These are phyloP conservation scores for Phaethon lepturus DNA, from an alignment of 2,113 vertebrate species.

Conservation along the genomic window DNA sequence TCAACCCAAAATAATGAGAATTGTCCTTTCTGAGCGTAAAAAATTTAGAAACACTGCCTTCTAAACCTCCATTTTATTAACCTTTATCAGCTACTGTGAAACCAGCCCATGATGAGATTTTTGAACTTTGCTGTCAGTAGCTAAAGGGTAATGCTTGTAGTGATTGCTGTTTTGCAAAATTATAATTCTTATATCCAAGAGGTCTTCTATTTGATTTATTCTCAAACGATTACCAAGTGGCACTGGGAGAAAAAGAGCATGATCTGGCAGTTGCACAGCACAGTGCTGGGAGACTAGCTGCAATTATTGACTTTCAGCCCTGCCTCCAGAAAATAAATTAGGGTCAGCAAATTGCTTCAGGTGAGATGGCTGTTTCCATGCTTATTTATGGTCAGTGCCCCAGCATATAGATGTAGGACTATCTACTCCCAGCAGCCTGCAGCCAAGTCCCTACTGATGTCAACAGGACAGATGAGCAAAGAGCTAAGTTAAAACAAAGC, in stretches of 20 bases:
- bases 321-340: not conserved
- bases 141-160: slow-evolving; percentile 74
- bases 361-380: not conserved
- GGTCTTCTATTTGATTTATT: slow-evolving; percentile 55
- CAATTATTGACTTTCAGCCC: not conserved
- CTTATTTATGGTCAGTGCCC: not conserved
- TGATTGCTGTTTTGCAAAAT: slow-evolving; percentile 60
- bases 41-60: slow-evolving; percentile 48
- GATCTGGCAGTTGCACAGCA: not conserved
- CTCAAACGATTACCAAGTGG: not conserved
- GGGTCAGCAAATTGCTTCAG: not conserved
- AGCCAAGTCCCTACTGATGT: not conserved
- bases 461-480: not conserved
- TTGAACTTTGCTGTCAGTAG: slow-evolving; percentile 67
- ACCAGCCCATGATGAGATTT: slow-evolving; percentile 58
- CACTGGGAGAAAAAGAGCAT: not conserved
- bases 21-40: slow-evolving; percentile 27
- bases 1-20: slow-evolving; percentile 13
- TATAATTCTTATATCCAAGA: slow-evolving; percentile 40
- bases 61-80: slow-evolving; percentile 73
- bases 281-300: accelerated
- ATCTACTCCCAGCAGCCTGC: not conserved
- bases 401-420: not conserved
- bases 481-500: not conserved
- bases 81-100: slow-evolving; percentile 70